Evolutionary conservation across 2,797 vertebrate genomes (phyloP).

Genomic region (Microtus agrestis): DNA sequence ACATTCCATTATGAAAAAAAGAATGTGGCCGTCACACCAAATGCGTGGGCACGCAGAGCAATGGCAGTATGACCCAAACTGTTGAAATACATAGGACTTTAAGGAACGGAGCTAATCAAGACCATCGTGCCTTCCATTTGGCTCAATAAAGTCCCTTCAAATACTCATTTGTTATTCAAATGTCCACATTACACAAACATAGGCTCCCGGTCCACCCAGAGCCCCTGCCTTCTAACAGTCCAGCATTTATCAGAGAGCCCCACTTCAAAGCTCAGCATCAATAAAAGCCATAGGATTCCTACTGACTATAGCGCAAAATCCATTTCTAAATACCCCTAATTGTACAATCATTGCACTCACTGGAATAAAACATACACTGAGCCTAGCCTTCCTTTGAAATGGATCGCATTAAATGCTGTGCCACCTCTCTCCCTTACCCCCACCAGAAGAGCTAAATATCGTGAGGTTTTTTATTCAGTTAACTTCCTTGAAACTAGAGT

Average conservation of each 20-base stretch:
- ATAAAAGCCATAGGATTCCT: conserved; percentile 50
- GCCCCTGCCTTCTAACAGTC: background rate
- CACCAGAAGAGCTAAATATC: conserved; percentile 51
- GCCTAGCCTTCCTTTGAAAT: conserved; percentile 36
- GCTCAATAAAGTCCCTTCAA: conserved; percentile 45
- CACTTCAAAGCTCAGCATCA: conserved; percentile 2
- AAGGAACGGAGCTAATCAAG: background rate
- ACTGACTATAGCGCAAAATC: conserved; percentile 34
- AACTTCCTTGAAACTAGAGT: conserved; percentile 25
- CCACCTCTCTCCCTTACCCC: conserved; percentile 14
- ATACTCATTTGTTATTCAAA: conserved; percentile 57
- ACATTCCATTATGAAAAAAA: conserved; percentile 78
- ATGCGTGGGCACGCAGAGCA: background rate
- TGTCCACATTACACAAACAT: background rate
- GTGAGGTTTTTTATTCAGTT: conserved; percentile 39
- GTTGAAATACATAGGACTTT: conserved; percentile 42
- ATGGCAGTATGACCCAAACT: background rate
- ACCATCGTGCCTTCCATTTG: conserved; percentile 21
- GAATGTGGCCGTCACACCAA: conserved; percentile 53
- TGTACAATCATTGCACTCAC: conserved; percentile 3
- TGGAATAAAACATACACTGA: conserved; percentile 50
- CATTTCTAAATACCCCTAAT: conserved; percentile 49
- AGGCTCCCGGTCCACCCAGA: background rate
- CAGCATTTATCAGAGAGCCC: conserved; percentile 15
- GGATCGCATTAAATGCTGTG: conserved; percentile 38